phyloP scores from a whole-genome alignment of 2,113 vertebrate genomes.

The Thamnophis sirtalis region DNA sequence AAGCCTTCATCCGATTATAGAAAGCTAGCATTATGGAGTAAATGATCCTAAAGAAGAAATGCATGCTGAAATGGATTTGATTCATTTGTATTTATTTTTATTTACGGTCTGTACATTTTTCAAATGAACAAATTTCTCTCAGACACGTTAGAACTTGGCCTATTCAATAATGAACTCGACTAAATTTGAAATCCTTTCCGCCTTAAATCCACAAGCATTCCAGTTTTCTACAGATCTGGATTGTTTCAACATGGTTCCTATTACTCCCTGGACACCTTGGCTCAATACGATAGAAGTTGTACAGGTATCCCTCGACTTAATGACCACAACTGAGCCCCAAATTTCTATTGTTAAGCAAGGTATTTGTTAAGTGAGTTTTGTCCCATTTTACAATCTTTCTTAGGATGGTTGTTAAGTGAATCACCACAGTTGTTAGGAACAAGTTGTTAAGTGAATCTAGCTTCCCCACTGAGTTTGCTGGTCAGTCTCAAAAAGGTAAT shows the following conservation, averaged over 20 bases:
- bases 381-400: background rate
- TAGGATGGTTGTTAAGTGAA: background rate
- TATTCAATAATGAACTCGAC: background rate
- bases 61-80: background rate
- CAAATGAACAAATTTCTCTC: background rate
- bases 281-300: background rate
- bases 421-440: background rate
- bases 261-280: background rate
- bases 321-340: background rate
- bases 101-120: background rate
- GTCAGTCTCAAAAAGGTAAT: background rate
- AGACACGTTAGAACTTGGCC: background rate
- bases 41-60: background rate
- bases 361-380: background rate
- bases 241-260: background rate
- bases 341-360: background rate
- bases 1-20: background rate
- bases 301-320: background rate
- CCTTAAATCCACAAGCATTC: background rate
- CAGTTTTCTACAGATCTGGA: background rate
- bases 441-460: background rate
- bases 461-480: background rate
- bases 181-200: background rate
- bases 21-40: background rate
- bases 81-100: background rate